Evolutionary conservation across 2,113 vertebrate species (phyloP).

Genomic region (Macaca nemestrina): DNA sequence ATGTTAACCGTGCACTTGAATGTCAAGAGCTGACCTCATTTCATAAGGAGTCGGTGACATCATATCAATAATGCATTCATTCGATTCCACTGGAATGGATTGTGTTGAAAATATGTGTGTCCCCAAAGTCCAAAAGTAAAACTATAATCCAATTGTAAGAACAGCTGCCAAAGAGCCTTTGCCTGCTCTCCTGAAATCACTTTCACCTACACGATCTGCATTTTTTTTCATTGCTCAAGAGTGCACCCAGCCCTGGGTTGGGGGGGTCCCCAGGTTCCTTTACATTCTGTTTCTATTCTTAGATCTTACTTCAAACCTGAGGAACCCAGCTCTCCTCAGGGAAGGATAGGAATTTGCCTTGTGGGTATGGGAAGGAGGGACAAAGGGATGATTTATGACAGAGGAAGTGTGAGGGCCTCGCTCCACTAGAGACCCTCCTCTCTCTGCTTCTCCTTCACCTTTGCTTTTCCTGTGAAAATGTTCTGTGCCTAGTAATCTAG

Average conservation of each 20-base stretch:
- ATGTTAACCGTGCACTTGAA: not conserved
- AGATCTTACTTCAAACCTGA: not conserved
- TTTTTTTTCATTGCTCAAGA: not conserved
- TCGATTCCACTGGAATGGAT: not conserved
- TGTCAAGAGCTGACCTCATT: not conserved
- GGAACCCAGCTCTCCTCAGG: not conserved
- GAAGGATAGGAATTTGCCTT: not conserved
- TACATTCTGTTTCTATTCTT: not conserved
- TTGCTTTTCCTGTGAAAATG: not conserved
- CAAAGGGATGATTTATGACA: not conserved
- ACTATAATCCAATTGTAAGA: not conserved
- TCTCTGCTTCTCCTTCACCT: not conserved
- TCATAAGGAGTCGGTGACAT: not conserved
- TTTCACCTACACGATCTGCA: not conserved
- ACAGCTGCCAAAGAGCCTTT: not conserved
- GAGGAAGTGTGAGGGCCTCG: not conserved
- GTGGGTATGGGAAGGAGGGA: not conserved
- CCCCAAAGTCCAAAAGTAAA: not conserved
- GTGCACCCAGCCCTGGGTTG: not conserved
- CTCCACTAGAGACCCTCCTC: not conserved
- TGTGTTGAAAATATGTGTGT: not conserved
- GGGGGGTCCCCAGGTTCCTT: not conserved
- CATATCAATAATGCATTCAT: not conserved
- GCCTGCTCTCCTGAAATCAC: not conserved
- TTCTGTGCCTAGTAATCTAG: not conserved